Conservation (phyloP, 2,113 vertebrate species). For the Murina feae region DNA sequence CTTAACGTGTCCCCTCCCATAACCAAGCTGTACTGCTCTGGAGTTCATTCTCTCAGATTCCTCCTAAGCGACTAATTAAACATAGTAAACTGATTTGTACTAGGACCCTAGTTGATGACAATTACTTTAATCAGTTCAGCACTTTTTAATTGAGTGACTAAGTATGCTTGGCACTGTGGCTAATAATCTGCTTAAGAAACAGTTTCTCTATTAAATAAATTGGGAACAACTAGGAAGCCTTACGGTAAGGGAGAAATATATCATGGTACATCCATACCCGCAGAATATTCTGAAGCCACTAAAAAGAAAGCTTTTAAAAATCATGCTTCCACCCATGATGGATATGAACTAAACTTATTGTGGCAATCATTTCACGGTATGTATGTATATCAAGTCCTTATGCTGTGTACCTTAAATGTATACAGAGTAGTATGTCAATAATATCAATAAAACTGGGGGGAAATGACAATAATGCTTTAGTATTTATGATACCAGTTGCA, state of each 20-base stretch:
- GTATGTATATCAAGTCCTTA: neutral
- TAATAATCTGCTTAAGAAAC: conserved; percentile 1
- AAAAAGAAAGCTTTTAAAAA: conserved; percentile 4
- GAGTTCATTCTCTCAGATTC: neutral
- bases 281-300: neutral
- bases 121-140: neutral
- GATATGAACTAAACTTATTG: neutral
- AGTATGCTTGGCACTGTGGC: neutral
- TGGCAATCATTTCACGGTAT: neutral
- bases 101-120: conserved; percentile 3
- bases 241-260: neutral
- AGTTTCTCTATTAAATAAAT: neutral
- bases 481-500: neutral
- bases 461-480: neutral
- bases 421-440: neutral
- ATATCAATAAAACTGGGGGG: neutral
- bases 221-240: neutral
- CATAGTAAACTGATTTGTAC: neutral
- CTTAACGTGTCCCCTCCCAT: neutral
- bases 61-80: neutral
- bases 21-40: neutral
- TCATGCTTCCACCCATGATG: neutral
- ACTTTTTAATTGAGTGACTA: neutral
- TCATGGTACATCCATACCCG: neutral
- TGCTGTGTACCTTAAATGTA: neutral